phyloP scores from a whole-genome alignment of 2,797 vertebrate genomes.

The Chrysocyon brachyurus region DNA sequence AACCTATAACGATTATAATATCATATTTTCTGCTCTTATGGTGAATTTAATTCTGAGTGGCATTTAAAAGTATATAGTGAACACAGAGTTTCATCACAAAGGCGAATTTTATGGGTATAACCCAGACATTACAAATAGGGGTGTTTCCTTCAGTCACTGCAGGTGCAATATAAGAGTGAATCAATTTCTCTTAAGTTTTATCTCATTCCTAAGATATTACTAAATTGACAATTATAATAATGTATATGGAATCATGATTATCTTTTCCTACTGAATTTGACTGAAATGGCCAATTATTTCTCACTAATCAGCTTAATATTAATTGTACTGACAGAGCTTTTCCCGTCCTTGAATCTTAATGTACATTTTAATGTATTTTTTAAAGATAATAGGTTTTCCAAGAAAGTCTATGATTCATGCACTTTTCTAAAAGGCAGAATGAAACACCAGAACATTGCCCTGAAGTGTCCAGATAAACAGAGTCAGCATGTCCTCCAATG shows the following conservation, averaged over 20 bases:
- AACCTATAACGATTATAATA: not conserved
- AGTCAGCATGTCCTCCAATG: not conserved
- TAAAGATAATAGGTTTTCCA: constrained; percentile 48
- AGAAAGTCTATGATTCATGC: not conserved
- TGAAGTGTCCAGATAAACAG: not conserved
- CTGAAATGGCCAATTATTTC: constrained; percentile 36
- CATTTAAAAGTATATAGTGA: not conserved
- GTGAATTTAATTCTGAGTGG: not conserved
- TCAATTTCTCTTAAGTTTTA: constrained; percentile 47
- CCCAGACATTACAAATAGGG: not conserved
- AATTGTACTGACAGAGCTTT: not conserved
- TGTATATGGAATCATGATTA: constrained; percentile 52
- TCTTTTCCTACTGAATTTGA: constrained; percentile 47
- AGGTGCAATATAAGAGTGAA: not conserved
- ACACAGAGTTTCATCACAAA: not conserved
- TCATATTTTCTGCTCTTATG: not conserved
- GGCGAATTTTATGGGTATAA: not conserved
- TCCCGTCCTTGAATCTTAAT: not conserved
- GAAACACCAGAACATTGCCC: not conserved
- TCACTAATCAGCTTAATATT: constrained; percentile 46
- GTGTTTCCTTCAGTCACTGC: not conserved
- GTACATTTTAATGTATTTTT: not conserved
- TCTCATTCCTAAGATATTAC: constrained; percentile 32
- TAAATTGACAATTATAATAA: constrained; percentile 68
- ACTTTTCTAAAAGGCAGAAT: not conserved